phyloP scores from a whole-genome alignment of 2,797 vertebrate species.

The Pseudopleuronectes americanus region DNA sequence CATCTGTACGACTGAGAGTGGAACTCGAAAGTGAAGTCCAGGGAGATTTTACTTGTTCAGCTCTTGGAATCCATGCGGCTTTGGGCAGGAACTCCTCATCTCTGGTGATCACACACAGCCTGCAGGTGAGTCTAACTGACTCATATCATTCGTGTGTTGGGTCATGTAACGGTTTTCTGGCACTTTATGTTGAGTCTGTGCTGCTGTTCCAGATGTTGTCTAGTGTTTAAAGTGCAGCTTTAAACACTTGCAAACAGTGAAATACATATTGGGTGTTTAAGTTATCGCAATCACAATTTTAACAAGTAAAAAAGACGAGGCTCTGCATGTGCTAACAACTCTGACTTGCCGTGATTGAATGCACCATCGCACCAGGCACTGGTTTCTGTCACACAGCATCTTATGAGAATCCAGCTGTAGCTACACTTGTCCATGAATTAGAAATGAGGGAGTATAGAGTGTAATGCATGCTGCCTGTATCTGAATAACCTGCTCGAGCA shows the following conservation, averaged over 20 bases:
- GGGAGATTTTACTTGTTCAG: conserved; percentile 12
- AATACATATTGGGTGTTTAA: neutral
- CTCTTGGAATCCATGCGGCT: conserved; percentile 52
- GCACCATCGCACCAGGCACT: neutral
- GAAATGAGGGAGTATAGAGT: conserved; percentile 58
- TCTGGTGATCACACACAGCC: conserved; percentile 33
- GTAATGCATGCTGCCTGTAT: conserved; percentile 28
- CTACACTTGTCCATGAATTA: conserved; percentile 65
- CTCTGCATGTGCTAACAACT: neutral
- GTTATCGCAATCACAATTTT: neutral
- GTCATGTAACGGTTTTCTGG: neutral
- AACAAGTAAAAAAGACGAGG: neutral
- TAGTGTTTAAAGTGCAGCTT: neutral
- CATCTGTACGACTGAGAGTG: conserved; percentile 21
- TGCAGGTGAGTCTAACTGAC: conserved; percentile 67
- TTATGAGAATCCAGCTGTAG: conserved; percentile 53
- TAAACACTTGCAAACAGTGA: neutral
- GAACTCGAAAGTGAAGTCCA: conserved; percentile 17
- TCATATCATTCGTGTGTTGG: neutral
- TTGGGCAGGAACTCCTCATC: conserved; percentile 28
- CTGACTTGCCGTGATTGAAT: no score
- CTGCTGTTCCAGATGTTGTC: conserved; percentile 4
- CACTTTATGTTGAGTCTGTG: neutral
- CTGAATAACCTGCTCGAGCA: conserved; percentile 11
- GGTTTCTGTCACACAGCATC: conserved; percentile 33